Conservation (phyloP, 2,797 vertebrate genomes). For the Chelon labrosus region DNA sequence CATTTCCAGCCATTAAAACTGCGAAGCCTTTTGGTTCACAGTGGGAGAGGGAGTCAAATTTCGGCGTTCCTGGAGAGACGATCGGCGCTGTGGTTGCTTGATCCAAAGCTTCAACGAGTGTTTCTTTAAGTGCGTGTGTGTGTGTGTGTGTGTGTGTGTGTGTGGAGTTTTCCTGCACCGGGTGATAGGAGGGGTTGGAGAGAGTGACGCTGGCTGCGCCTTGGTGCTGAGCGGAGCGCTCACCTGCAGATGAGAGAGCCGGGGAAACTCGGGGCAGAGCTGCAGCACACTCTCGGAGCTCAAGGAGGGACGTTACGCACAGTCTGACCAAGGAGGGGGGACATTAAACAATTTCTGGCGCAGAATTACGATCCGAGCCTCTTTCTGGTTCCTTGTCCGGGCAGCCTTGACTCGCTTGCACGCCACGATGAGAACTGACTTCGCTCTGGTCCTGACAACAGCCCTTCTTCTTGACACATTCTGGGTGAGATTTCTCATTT, state of each 20-base stretch:
- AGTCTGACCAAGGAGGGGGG: constrained; percentile 39
- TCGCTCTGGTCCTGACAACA: constrained; percentile 80
- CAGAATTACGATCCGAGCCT: constrained; percentile 55
- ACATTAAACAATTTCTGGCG: constrained; percentile 51
- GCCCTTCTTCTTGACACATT: constrained; percentile 78
- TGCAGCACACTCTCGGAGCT: constrained; percentile 69
- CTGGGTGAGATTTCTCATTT: constrained; percentile 75
- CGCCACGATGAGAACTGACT: constrained; percentile 83
- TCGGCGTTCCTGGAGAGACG: constrained; percentile 23
- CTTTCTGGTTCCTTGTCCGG: constrained; percentile 53
- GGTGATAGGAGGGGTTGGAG: constrained; percentile 83
- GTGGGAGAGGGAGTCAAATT: constrained; percentile 2
- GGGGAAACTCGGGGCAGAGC: constrained; percentile 77
- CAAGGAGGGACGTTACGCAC: constrained; percentile 58
- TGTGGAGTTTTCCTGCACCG: constrained; percentile 79
- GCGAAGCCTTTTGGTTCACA: background rate
- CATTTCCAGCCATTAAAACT: constrained; percentile 29
- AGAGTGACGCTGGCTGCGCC: constrained; percentile 85
- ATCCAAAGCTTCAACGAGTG: constrained; percentile 64
- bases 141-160: constrained; percentile 71
- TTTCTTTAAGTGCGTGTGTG: constrained; percentile 84
- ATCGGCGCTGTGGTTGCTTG: constrained; percentile 24
- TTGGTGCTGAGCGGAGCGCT: constrained; percentile 86
- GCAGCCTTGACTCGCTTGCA: constrained; percentile 66
- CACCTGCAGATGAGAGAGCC: constrained; percentile 92